A percentile compares a stretch with the other conserved stretches of the same genome.
Conservation (phyloP, 2,888 invertebrate species). For the Xestia xanthographa region DNA sequence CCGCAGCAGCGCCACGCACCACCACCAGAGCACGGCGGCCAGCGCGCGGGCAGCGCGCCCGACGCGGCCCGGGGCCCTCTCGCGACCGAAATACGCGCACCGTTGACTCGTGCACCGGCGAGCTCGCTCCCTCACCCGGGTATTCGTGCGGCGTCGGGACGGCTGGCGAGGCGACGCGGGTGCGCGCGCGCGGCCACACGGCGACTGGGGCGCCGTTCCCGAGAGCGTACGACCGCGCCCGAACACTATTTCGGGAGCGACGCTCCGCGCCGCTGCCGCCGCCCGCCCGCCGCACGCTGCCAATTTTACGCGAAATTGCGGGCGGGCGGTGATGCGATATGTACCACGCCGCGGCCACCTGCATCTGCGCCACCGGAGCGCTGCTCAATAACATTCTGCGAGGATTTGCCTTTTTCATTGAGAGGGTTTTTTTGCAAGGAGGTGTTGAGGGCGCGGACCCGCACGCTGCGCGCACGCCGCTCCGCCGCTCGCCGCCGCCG, state of each 20-base stretch:
- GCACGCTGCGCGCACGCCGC: conserved; percentile 46
- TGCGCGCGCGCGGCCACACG: conserved; percentile 90
- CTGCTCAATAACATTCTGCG: conserved; percentile 71
- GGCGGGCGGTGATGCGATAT: conserved; percentile 91
- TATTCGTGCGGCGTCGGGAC: conserved; percentile 80
- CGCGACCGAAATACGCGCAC: conserved; percentile 89
- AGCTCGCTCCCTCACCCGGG: conserved; percentile 82
- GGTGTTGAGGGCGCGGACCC: conserved; percentile 64
- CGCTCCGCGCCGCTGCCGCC: conserved; percentile 87
- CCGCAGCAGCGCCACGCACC: conserved; percentile 90
- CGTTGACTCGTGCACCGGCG: conserved; percentile 82
- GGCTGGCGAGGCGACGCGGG: conserved; percentile 87
- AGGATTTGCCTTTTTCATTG: conserved; percentile 78
- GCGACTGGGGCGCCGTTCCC: conserved; percentile 89
- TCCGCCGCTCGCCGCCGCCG: conserved; percentile 58
- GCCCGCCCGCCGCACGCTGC: conserved; percentile 89
- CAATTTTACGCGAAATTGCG: conserved; percentile 91
- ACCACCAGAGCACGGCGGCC: conserved; percentile 90
- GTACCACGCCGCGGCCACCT: conserved; percentile 83
- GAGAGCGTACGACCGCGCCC: conserved; percentile 88
- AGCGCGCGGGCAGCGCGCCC: conserved; percentile 89
- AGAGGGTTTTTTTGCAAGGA: conserved; percentile 69
- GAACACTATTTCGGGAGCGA: conserved; percentile 90
- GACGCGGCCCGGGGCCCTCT: conserved; percentile 88
- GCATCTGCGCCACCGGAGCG: conserved; percentile 75